Evolutionary conservation across 2,113 vertebrate species (phyloP), one percentile per base, ranked within the genome.

Genomic region (Taxidea taxus): DNA sequence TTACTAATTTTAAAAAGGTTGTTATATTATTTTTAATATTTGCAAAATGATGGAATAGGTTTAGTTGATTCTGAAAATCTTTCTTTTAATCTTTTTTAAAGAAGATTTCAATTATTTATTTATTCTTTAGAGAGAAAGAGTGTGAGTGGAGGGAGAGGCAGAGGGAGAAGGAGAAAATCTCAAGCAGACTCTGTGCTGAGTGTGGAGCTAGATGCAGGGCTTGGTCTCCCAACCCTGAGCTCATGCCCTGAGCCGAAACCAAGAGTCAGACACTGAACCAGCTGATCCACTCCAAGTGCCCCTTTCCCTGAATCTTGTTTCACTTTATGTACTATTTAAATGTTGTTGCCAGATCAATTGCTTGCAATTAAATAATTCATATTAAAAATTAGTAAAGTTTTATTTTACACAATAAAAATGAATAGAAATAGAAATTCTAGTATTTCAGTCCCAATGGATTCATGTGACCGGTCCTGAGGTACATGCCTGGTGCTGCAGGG

Each of bases 401-500:
- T 49, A 4, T 31, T 77, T 56, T 81, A 7, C 80, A 44, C 77
- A 39, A 51, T 34, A 70, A 74, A 49, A 62, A 31, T 1, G 16
- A 51, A 60, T 54, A 60, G 23, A 85, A 60, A n/a, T 16, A n/a
- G 13, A 87, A 85, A 44, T 44, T 54, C 27, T 54, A 51, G 72
- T 37, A 39, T 44, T 68, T 88, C 11, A 16, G 4, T 31, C 20
- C 8, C 7, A 49, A 14, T 37, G 25, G 13, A 21, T 44, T 70
- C 4, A 4, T 6, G 1, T 27, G 37, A 16, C 2, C 6, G 6
- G 14, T 51, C 23, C 42, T 20, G 27, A n/a, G 27, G 20, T 8
- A 39, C 51, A 44, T 0, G 5, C 5, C 20, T 7, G 20, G 27
- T 9, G 10, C 0, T 2, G 1, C 0, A 0, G 23, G 14, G 0